Conservation (phyloP, 2,113 vertebrate species). For the Saccopteryx bilineata region DNA sequence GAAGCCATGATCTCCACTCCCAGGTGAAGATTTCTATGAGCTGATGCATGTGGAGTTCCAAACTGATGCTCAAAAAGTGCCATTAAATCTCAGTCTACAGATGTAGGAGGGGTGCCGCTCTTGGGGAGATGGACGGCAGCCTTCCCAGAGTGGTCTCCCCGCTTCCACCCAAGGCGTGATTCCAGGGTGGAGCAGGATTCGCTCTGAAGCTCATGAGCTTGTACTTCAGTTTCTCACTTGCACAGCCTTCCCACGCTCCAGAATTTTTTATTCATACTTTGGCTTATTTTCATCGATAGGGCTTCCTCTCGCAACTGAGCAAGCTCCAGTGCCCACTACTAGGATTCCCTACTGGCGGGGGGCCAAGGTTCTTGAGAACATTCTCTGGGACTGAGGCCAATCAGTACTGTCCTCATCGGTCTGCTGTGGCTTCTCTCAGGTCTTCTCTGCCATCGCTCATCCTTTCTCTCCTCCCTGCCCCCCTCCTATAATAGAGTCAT, state of each 20-base stretch:
- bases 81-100: no score
- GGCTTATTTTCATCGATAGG: not conserved
- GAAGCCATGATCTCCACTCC: not conserved
- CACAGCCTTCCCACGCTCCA: not conserved
- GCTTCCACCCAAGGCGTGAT: not conserved
- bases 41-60: not conserved
- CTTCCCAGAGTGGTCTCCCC: not conserved
- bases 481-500: not conserved
- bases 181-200: not conserved
- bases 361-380: not conserved
- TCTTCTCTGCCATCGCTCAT: not conserved
- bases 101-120: no score
- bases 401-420: not conserved
- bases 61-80: not conserved
- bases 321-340: not conserved
- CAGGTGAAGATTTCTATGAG: not conserved
- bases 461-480: not conserved
- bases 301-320: not conserved
- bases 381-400: not conserved
- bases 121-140: not conserved
- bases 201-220: not conserved
- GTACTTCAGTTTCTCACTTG: not conserved
- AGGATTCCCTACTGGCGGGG: not conserved
- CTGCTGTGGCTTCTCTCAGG: rapidly evolving
- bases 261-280: not conserved